These are phyloP conservation scores for Epinephelus fuscoguttatus DNA, from an alignment of 2,113 vertebrate species.

Conservation along the genomic window DNA sequence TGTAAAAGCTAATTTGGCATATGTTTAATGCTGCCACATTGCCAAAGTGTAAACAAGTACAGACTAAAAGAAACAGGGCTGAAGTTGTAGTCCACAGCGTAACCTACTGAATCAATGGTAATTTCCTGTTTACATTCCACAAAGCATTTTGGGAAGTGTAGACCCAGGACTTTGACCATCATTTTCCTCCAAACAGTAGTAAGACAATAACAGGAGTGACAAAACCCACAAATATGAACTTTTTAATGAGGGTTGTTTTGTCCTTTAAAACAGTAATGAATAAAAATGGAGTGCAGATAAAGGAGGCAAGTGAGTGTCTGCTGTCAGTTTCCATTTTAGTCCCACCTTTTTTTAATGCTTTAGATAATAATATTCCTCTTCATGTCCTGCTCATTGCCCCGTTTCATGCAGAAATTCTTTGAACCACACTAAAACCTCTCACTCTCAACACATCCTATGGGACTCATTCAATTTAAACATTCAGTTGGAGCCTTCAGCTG, in stretches of 20 bases:
- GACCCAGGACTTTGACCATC: neutral
- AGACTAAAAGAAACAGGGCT: neutral
- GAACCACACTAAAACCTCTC: neutral
- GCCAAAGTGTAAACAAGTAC: neutral
- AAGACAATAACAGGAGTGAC: neutral
- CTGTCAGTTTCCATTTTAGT: neutral
- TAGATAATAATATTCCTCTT: neutral
- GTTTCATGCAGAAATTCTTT: neutral
- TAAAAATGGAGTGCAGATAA: neutral
- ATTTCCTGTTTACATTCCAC: neutral
- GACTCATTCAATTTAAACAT: neutral
- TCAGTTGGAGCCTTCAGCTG: neutral
- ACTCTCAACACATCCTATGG: neutral
- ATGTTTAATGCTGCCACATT: neutral
- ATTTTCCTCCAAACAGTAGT: neutral
- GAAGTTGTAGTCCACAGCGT: neutral
- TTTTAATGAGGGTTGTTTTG: neutral
- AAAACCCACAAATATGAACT: neutral
- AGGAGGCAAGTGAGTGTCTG: neutral
- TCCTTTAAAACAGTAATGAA: neutral
- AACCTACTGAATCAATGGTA: neutral
- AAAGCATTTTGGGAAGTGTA: conserved; percentile 4
- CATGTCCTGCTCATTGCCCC: neutral
- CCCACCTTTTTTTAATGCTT: neutral
- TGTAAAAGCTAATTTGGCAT: neutral